phyloP scores from a whole-genome alignment of 1,140 invertebrate genomes.

The Augochlora pura region DNA sequence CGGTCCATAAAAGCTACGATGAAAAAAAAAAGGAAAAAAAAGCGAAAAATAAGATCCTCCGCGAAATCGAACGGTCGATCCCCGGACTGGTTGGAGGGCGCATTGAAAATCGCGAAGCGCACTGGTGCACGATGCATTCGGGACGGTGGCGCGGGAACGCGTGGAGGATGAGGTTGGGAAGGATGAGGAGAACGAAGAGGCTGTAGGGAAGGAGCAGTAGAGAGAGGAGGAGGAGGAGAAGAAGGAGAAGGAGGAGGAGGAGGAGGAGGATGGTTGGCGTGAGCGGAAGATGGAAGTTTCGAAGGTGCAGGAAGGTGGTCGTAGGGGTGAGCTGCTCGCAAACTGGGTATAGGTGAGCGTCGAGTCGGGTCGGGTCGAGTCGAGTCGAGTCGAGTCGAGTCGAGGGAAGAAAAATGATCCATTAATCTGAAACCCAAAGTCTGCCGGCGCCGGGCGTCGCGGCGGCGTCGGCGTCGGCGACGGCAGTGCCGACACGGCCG shows the following conservation, averaged over 20 bases:
- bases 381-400: slow-evolving; percentile 76
- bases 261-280: slow-evolving; percentile 12
- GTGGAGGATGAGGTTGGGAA: no score
- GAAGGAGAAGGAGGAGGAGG: background rate
- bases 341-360: slow-evolving; percentile 72
- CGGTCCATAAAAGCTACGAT: no score
- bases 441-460: slow-evolving; percentile 79
- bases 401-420: slow-evolving; percentile 80
- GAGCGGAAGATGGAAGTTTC: slow-evolving; percentile 63
- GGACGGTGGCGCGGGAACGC: background rate
- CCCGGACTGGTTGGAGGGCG: background rate
- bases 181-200: no score
- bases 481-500: slow-evolving; percentile 50
- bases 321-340: slow-evolving; percentile 62
- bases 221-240: no score
- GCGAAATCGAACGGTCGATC: slow-evolving; percentile 24
- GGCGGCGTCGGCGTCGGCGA: slow-evolving; percentile 70
- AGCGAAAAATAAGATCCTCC: background rate
- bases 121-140: slow-evolving; percentile 23
- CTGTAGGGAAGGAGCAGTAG: no score
- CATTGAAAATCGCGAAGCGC: slow-evolving; percentile 22
- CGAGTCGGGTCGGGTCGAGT: slow-evolving; percentile 77
- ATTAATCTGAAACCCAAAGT: slow-evolving; percentile 81
- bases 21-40: no score
- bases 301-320: slow-evolving; percentile 68